Evolutionary conservation across 2,113 vertebrate genomes (phyloP), one percentile per base, ranked within the genome.

Genomic region (Puma concolor): DNA sequence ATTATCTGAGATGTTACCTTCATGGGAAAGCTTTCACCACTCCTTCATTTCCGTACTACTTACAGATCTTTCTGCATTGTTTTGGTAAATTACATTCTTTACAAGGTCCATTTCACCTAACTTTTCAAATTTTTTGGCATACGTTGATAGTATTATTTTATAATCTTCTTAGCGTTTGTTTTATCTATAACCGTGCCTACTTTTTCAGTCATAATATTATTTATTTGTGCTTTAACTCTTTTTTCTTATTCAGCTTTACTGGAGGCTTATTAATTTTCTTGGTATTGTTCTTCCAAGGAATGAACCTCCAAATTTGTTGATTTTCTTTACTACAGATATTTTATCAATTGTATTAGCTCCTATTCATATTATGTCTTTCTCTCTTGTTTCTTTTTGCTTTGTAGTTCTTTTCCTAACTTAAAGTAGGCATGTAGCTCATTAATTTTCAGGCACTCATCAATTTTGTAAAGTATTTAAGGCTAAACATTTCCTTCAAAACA

Each of bases 401-500:
- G 6, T 71, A 57, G 33, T 29, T 85, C 21, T 90, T 81, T 88
- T 66, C 60, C 79, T 83, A 81, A 88, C 60, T 91, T 91, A 95
- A 50, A 86, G n/a, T 86, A 36, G 12, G 71, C 52, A 63, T 41
- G 4, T 50, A 91, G 33, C 63, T 91, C 50, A 80, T 80, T 77
- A 92, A 41, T 63, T 95, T 92, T 93, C 50, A 95, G 80, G 71
- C 10, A 79, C 13, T 77, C 50, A 60, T 60, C 60, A 77, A 17
- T 48, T 91, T 95, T 4, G 9, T 60, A 36, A 48, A 31, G 25
- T 76, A 48, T 54, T 66, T 88, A 82, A 82, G n/a, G 36, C 25
- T 88, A 74, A 92, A 71, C 33, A 81, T 87, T 82, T 88, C 44
- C 67, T 93, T 76, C 29, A 88, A 88, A 88, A 88, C n/a, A 74